Evolutionary conservation across 2,113 vertebrate genomes (phyloP).

Genomic region (Rhinolophus ferrumequinum): DNA sequence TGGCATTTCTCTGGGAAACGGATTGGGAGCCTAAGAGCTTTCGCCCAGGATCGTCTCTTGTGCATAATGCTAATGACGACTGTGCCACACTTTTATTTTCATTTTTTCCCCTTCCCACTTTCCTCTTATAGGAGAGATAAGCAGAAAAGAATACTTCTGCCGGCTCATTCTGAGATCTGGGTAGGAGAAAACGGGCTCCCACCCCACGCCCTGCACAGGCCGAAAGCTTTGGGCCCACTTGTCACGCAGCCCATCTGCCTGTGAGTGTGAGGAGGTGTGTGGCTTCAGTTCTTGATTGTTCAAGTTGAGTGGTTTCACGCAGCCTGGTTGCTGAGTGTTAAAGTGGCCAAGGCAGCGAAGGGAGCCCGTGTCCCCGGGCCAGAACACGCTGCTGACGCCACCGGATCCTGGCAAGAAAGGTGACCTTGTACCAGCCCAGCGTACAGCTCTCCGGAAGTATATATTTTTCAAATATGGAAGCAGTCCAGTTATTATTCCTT

Average conservation of each 20-base stretch:
- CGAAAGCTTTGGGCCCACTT: neutral
- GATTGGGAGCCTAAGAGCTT: slow-evolving; percentile 66
- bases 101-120: neutral
- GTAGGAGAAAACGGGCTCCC: neutral
- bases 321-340: slow-evolving; percentile 32
- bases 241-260: neutral
- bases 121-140: neutral
- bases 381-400: slow-evolving; percentile 53
- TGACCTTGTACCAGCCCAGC: slow-evolving; percentile 83
- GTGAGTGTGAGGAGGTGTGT: neutral
- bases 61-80: slow-evolving; percentile 60
- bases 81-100: neutral
- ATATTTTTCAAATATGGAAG: slow-evolving; percentile 26
- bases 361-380: slow-evolving; percentile 64
- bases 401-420: slow-evolving; percentile 76
- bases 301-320: neutral
- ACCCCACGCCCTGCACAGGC: neutral
- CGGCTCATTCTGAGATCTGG: neutral
- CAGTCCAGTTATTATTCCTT: slow-evolving; percentile 55
- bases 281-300: neutral
- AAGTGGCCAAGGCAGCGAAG: neutral
- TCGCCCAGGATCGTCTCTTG: slow-evolving; percentile 32
- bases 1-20: slow-evolving; percentile 65
- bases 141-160: slow-evolving; percentile 43
- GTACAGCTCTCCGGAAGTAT: slow-evolving; percentile 53